Conservation (phyloP, 2,888 invertebrate genomes). For the Drosophila neoperkinsi region DNA sequence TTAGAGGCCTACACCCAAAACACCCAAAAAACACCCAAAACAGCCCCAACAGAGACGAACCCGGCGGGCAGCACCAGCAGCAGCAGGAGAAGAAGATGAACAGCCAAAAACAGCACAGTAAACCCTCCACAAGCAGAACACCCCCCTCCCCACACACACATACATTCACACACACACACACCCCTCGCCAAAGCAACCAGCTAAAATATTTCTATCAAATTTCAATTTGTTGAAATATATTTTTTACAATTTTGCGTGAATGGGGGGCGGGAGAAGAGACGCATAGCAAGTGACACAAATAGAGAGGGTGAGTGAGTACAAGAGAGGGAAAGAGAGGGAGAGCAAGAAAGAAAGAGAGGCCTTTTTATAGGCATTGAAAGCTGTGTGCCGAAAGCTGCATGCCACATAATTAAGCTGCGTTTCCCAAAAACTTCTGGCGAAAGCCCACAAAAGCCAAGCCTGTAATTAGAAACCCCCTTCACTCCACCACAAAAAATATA, state of each 20-base stretch:
- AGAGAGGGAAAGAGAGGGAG: background rate
- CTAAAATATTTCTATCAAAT: conserved; percentile 76
- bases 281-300: conserved; percentile 11
- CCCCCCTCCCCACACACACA: background rate
- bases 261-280: conserved; percentile 13
- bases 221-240: conserved; percentile 76
- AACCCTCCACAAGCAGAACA: background rate
- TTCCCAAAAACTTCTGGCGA: conserved; percentile 55
- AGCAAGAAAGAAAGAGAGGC: background rate
- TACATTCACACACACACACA: background rate
- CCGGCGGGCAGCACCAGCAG: background rate
- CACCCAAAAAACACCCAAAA: conserved; percentile 1
- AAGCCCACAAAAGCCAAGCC: conserved; percentile 72
- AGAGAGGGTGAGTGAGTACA: background rate
- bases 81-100: background rate
- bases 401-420: conserved; percentile 74
- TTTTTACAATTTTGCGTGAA: conserved; percentile 55
- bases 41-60: conserved; percentile 6
- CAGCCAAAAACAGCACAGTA: background rate
- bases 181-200: conserved; percentile 26
- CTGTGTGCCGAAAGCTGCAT: conserved; percentile 33
- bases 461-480: conserved; percentile 68
- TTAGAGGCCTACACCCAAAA: conserved; percentile 50
- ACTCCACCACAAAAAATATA: background rate
- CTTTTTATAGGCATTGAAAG: conserved; percentile 11